Percentiles rank a stretch among this genome's conserved stretches.
These are phyloP conservation scores for Zalophus californianus DNA, from an alignment of 2,797 vertebrate genomes.

Conservation along the genomic window DNA sequence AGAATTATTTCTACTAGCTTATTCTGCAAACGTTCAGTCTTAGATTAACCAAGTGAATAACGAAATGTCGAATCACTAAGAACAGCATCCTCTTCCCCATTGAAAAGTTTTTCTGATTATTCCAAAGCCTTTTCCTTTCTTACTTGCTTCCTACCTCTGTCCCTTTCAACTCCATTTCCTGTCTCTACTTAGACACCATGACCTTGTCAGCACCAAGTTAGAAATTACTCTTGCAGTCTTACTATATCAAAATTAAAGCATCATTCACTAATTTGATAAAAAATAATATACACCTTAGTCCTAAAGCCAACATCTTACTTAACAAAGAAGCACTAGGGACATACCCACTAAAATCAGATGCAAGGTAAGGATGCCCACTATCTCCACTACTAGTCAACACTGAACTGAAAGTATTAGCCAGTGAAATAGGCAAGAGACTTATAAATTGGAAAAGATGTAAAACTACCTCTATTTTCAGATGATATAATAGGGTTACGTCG, in stretches of 20 bases:
- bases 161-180: background rate
- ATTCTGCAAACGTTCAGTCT: background rate
- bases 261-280: background rate
- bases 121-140: background rate
- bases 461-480: background rate
- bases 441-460: background rate
- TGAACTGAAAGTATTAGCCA: background rate
- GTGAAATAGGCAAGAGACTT: background rate
- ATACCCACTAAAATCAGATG: background rate
- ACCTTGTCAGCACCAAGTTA: background rate
- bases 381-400: background rate
- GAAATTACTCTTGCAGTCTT: background rate
- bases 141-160: background rate
- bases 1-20: conserved; percentile 4
- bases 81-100: background rate
- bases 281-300: background rate
- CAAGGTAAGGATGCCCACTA: background rate
- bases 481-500: background rate
- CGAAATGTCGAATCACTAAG: background rate
- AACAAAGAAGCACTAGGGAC: background rate
- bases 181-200: background rate
- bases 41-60: background rate
- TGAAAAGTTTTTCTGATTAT: background rate
- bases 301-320: background rate
- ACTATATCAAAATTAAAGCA: background rate